Percentiles rank a stretch among this genome's conserved stretches.
Evolutionary conservation across 1,140 invertebrate species (phyloP).

Genomic region (Conus betulinus): DNA sequence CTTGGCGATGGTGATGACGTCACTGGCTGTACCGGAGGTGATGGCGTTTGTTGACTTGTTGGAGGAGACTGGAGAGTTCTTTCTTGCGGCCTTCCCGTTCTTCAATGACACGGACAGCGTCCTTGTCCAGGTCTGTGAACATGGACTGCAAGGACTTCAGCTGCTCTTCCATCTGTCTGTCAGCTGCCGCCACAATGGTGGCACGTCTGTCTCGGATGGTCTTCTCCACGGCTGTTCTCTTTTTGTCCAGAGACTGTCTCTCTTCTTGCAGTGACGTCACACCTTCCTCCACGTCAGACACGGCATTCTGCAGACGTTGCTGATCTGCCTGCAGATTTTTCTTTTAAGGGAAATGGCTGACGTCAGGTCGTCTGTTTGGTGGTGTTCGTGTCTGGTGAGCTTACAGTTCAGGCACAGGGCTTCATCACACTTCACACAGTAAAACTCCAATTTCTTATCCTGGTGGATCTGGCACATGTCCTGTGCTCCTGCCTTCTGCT

Average conservation of each 20-base stretch:
- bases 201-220: neutral
- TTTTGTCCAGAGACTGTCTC: neutral
- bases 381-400: neutral
- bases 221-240: constrained; percentile 1
- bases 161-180: neutral
- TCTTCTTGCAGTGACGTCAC: neutral
- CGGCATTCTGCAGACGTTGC: neutral
- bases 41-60: neutral
- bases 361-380: neutral
- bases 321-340: neutral
- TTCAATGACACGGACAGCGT: neutral
- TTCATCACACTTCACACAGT: neutral
- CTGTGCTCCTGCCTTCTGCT: neutral
- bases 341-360: neutral
- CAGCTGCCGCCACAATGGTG: neutral
- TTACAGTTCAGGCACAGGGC: neutral
- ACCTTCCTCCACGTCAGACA: neutral
- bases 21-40: neutral
- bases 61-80: neutral
- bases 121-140: neutral
- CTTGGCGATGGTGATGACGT: neutral
- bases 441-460: neutral
- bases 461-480: neutral
- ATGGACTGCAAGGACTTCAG: neutral
- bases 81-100: neutral